Evolutionary conservation across 2,113 vertebrate genomes (phyloP).

Genomic region (Sclerurus mexicanus): DNA sequence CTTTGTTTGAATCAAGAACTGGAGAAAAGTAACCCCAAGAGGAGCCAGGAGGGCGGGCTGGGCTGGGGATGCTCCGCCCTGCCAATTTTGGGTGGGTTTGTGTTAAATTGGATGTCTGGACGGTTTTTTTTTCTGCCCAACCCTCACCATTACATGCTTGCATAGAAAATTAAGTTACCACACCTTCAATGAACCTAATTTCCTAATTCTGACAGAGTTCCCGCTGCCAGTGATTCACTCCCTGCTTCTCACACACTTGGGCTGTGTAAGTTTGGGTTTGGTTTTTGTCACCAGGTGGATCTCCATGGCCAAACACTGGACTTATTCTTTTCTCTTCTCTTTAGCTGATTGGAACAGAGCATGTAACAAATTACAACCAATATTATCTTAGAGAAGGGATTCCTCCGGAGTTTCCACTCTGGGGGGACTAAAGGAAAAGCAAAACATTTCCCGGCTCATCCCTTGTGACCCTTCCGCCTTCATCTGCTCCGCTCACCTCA

Average conservation of each 20-base stretch:
- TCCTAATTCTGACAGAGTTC: constrained; percentile 70
- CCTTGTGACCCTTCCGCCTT: not conserved
- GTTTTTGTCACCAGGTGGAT: not conserved
- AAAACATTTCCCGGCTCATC: not conserved
- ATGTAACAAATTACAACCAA: not conserved
- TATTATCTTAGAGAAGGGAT: constrained; percentile 1
- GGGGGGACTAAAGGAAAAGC: not conserved
- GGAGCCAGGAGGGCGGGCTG: constrained; percentile 47
- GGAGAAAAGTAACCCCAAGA: not conserved
- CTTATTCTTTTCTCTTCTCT: constrained; percentile 7
- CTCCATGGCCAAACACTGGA: constrained; percentile 14
- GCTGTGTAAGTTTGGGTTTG: not conserved
- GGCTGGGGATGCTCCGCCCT: not conserved
- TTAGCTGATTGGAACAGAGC: not conserved
- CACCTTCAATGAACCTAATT: constrained; percentile 79
- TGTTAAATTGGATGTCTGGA: not conserved
- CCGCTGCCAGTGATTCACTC: constrained; percentile 75
- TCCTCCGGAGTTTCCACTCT: not conserved
- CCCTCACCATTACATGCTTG: constrained; percentile 58
- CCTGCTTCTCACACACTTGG: constrained; percentile 63
- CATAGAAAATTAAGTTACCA: constrained; percentile 71
- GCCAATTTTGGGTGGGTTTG: constrained; percentile 72
- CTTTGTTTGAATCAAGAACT: not conserved
- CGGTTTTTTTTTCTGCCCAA: constrained; percentile 1
- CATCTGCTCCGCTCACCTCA: fast-evolving